phyloP scores from a whole-genome alignment of 2,797 vertebrate genomes.

The Eulemur rubriventer region DNA sequence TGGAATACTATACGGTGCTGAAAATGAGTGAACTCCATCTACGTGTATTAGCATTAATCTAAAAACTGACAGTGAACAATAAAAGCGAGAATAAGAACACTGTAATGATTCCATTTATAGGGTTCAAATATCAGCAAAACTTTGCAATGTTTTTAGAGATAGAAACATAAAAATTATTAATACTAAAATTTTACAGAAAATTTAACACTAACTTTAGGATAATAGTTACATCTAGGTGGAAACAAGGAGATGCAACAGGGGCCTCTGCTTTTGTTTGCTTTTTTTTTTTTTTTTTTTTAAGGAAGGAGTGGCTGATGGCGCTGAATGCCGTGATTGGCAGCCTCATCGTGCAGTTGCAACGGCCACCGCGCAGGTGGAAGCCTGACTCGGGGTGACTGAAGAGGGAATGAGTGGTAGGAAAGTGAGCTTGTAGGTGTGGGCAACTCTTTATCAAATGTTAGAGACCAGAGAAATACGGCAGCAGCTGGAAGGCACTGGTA shows the following conservation, averaged over 20 bases:
- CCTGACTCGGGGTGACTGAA: not conserved
- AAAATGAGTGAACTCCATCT: not conserved
- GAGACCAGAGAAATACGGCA: not conserved
- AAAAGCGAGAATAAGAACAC: not conserved
- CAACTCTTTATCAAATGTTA: not conserved
- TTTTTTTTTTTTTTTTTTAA: not conserved
- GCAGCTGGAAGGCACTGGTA: not conserved
- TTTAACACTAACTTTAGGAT: not conserved
- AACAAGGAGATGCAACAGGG: not conserved
- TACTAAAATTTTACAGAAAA: not conserved
- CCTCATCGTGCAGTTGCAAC: no score
- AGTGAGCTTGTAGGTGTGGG: not conserved
- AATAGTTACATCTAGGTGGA: not conserved
- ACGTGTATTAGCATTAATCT: no score
- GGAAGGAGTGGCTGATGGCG: not conserved
- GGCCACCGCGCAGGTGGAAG: not conserved
- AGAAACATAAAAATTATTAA: not conserved
- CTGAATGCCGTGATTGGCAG: not conserved
- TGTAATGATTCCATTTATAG: not conserved
- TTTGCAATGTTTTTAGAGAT: not conserved
- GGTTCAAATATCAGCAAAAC: slow-evolving; percentile 3
- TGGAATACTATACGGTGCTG: not conserved
- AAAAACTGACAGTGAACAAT: not conserved
- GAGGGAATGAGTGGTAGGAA: not conserved
- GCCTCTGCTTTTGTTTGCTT: not conserved